These are phyloP conservation scores for Myzus persicae DNA, from an alignment of 1,140 invertebrate genomes.

Conservation along the genomic window DNA sequence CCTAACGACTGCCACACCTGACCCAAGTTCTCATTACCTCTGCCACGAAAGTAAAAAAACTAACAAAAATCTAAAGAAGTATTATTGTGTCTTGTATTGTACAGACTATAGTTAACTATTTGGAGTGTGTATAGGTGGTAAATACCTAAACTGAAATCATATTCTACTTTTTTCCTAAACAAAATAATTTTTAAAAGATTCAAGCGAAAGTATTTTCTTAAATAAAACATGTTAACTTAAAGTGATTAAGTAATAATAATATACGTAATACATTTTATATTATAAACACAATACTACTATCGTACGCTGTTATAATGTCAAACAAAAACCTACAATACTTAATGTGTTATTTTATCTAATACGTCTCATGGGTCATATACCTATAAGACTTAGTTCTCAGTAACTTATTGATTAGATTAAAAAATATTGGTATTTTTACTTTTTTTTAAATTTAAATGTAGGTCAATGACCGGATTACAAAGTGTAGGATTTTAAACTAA, in stretches of 20 bases:
- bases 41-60: neutral
- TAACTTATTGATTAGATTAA: neutral
- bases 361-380: neutral
- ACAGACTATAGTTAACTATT: neutral
- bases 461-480: neutral
- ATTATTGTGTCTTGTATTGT: neutral
- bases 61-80: neutral
- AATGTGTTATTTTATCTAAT: neutral
- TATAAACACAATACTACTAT: neutral
- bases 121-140: neutral
- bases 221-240: neutral
- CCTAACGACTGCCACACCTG: too few relatives aligned
- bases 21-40: too few relatives aligned
- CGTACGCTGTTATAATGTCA: neutral
- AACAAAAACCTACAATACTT: neutral
- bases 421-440: too few relatives aligned
- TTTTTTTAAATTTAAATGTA: neutral
- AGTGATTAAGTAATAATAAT: neutral
- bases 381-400: neutral
- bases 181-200: neutral
- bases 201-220: neutral
- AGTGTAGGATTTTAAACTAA: neutral
- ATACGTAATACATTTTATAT: neutral
- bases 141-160: fast-evolving
- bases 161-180: neutral